Evolutionary conservation across 1,140 invertebrate genomes (phyloP), one percentile per base, ranked within the genome.

Genomic region (Patella vulgata): DNA sequence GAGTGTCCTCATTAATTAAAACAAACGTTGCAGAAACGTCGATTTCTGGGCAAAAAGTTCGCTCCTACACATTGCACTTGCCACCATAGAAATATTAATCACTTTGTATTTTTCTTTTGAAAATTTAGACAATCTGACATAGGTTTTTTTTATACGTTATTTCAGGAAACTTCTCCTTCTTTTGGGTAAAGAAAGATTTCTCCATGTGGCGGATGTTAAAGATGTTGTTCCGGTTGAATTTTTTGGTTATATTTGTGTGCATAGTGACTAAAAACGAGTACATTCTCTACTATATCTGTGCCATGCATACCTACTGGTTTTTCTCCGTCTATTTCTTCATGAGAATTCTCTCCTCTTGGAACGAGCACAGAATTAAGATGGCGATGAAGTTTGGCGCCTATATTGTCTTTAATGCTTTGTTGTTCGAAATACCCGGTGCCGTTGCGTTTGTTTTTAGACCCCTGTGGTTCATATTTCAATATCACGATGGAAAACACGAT

Each of bases 261-360:
- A 58, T 66, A 25, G 66, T 59, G 19, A 71, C 73, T 5, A 54
- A 61, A 58, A 77, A 76, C 54, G 63, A 72, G 30, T 79, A 75
- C 68, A 79, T 79, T 69, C 60, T 75, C 1, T 79, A 79, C 63
- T 79, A 79, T 63, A 79, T 79, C 55, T 79, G 77, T 50, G 75
- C 77, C 55, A 77, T 79, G 75, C 77, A 79, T 60, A 77, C 77
- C 33, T 77, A 76, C 68, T 79, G 75, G 75, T 79, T 79, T 55
- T n/a, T 79, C 23, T 68, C 69, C 21, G 73, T 76, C 0, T 79
- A 79, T 33, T 30, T 70, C 6, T 74, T 74, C 56, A 79, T 79
- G 77, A 28, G 71, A 11, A 46, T 59, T n/a, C 55, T 72, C 19
- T 48, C 53, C 14, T 68, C 66, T 3, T 77, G 69, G 71, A 79